Evolutionary conservation across 2,888 invertebrate species (phyloP).

Genomic region (Mystacides longicornis): DNA sequence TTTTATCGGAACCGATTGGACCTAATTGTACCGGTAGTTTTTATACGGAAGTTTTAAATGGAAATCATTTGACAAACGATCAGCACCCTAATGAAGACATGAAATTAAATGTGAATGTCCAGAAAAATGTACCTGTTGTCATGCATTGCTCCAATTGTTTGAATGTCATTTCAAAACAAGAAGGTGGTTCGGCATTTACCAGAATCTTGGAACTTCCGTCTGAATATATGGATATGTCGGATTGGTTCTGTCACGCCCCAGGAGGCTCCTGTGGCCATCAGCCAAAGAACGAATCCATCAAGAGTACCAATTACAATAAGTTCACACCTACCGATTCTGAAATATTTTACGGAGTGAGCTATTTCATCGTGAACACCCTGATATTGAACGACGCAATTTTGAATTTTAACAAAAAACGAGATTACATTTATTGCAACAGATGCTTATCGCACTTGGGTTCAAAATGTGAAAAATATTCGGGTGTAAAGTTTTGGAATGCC

Average conservation of each 20-base stretch:
- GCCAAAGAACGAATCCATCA: neutral
- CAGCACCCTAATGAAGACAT: neutral
- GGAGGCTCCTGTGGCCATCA: slow-evolving; percentile 29
- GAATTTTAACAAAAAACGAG: slow-evolving; percentile 41
- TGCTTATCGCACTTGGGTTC: slow-evolving; percentile 54
- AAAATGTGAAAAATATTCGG: slow-evolving; percentile 35
- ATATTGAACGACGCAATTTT: slow-evolving; percentile 39
- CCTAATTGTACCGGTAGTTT: slow-evolving; percentile 38
- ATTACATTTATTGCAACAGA: slow-evolving; percentile 48
- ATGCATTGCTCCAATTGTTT: slow-evolving; percentile 40
- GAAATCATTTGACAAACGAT: slow-evolving; percentile 1
- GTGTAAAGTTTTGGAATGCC: slow-evolving; percentile 51
- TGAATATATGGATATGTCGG: slow-evolving; percentile 50
- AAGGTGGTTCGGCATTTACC: slow-evolving; percentile 39
- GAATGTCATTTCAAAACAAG: slow-evolving; percentile 38
- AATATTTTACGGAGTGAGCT: slow-evolving; percentile 52
- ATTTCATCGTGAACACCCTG: slow-evolving; percentile 43
- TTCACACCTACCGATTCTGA: slow-evolving; percentile 47
- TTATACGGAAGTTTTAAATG: slow-evolving; percentile 36
- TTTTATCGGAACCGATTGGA: slow-evolving; percentile 41
- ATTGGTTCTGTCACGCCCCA: slow-evolving; percentile 59
- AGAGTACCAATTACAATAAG: slow-evolving; percentile 19
- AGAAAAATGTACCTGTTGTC: slow-evolving; percentile 27
- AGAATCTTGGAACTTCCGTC: slow-evolving; percentile 57
- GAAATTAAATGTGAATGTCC: slow-evolving; percentile 8